A percentile compares a stretch with the other conserved stretches of the same genome.
Conservation (phyloP, 2,888 invertebrate genomes). For the Miltochrista miniata region DNA sequence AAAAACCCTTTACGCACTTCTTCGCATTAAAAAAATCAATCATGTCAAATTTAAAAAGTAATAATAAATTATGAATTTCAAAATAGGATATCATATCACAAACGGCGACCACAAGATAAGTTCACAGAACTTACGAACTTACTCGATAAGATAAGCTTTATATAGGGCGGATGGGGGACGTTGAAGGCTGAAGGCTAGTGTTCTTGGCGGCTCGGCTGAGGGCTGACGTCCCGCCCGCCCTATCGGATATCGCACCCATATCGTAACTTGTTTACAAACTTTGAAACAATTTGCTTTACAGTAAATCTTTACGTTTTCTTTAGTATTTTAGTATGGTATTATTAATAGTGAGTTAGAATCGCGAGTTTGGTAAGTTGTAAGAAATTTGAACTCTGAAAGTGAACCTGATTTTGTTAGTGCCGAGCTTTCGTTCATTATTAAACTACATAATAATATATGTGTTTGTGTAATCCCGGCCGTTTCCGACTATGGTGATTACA, state of each 20-base stretch:
- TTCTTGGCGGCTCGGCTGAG: conserved; percentile 41
- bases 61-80: too few species aligned
- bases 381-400: neutral
- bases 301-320: neutral
- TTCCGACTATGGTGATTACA: too few species aligned
- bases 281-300: neutral
- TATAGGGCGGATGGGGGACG: conserved; percentile 7
- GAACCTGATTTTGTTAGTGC: neutral
- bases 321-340: neutral
- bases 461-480: too few species aligned
- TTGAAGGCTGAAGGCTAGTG: conserved; percentile 32
- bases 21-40: too few species aligned
- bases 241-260: conserved; percentile 26
- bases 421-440: too few species aligned
- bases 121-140: neutral
- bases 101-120: too few species aligned
- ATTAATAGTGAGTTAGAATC: neutral
- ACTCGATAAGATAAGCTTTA: neutral
- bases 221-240: conserved; percentile 42
- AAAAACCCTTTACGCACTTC: too few species aligned
- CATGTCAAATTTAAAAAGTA: too few species aligned
- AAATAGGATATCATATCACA: too few species aligned
- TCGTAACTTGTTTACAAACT: conserved; percentile 6
- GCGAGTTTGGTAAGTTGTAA: conserved; percentile 4
- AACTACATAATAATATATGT: too few species aligned